Base-by-base conservation (phyloP, 2,113 vertebrate species). In the Herpetotheres cachinnans region DNA sequence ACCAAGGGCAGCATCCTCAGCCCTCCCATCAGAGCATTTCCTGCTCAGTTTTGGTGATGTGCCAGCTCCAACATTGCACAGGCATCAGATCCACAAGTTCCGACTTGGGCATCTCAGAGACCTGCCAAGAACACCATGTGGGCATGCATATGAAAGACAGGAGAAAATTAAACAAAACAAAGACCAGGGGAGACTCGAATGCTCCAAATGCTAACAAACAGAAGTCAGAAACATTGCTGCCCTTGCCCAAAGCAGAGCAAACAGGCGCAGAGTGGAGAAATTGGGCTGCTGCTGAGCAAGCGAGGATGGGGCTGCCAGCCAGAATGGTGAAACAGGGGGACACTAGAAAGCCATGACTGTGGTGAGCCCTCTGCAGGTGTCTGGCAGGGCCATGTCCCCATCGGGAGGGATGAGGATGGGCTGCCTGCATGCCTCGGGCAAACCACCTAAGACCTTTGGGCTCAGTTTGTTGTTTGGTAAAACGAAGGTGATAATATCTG, bases 191-290 rank as follows among this genome's bases (percentile, higher is more conserved):
- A 89, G 38, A 40, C 44, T 56, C 2, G 0, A 80, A 10, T 11
- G 34, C 40, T 80, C 24, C 46, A 44, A 74, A 83, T 0, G 1
- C 10, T 22, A 21, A 59, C 18, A 47, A 74, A 49, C 26, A 66
- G 22, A 32, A 71, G 27, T 10, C 21, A 71, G 27, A 82, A 90
- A 66, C 0, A 0, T 16, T 34, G 9, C 27, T 86, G 44, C 14
- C n/a, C 24, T 13, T 4, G 0, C 29, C 22, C 19, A 36, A 72
- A 59, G n/a, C 40, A 56, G 22, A 89, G 34, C 30, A 29, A 40
- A 50, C 0, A 7, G 27, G 4, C 1, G 0, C 49, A 65, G 25
- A 59, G 24, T 0, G 0, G 7, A 42, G 52, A 65, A 66, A 65
- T 0, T 3, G 5, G 27, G 30, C 61, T 47, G 22, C 4, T 1